A percentile compares a stretch with the other conserved stretches of the same genome.
Evolutionary conservation across 2,797 vertebrate genomes (phyloP).

Genomic region (Chaunax sp.): DNA sequence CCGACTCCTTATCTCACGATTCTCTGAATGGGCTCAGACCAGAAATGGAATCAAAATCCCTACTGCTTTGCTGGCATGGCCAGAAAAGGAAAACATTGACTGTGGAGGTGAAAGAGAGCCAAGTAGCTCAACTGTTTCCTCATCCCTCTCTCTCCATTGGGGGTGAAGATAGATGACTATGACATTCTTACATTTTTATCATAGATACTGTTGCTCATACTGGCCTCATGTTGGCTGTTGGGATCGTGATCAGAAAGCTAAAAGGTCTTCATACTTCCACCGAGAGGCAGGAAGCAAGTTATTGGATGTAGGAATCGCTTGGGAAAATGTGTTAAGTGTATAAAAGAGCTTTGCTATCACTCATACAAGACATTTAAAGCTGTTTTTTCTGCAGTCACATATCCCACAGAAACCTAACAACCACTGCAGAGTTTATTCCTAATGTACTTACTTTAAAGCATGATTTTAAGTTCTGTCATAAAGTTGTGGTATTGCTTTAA

Average conservation of each 20-base stretch:
- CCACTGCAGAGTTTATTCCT: neutral
- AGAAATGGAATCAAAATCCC: constrained; percentile 46
- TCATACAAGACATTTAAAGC: neutral
- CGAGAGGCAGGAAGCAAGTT: neutral
- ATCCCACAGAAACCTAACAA: neutral
- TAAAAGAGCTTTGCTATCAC: constrained; percentile 1
- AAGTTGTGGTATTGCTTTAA: no score
- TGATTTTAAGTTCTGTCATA: neutral
- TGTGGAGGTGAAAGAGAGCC: constrained; percentile 31
- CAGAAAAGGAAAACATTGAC: constrained; percentile 40
- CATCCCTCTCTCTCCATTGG: constrained; percentile 34
- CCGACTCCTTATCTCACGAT: constrained; percentile 37
- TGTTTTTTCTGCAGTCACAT: constrained; percentile 8
- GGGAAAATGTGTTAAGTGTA: neutral
- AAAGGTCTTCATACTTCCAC: constrained; percentile 16
- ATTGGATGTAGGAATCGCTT: constrained; percentile 8
- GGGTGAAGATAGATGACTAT: constrained; percentile 47
- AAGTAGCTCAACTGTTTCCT: constrained; percentile 44
- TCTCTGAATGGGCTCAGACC: constrained; percentile 39
- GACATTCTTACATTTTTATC: constrained; percentile 52
- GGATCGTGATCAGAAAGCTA: constrained; percentile 29
- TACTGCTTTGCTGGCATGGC: constrained; percentile 47
- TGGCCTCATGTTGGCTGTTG: constrained; percentile 20
- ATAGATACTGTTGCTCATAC: constrained; percentile 43
- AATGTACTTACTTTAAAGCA: no score